Base-by-base conservation (phyloP, 1,140 invertebrate species). In the Teleopsis dalmanni region DNA sequence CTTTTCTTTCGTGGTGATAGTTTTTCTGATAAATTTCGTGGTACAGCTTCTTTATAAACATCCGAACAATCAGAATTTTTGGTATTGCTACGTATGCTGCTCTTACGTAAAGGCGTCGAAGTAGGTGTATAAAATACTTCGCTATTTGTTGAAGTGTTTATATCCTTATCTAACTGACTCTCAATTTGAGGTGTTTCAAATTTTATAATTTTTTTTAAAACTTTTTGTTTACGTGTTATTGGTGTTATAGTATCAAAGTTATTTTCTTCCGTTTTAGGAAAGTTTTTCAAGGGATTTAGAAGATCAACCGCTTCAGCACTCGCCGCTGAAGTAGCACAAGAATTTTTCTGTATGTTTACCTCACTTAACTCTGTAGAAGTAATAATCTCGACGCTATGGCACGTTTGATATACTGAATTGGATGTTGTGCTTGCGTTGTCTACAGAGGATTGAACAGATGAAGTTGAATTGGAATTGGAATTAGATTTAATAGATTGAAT, bases 321-420 rank as follows among this genome's bases (percentile, higher is more conserved):
- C 3, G 4, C 5, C 11, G 13, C 13, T 4, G 27, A 14, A 36
- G 22, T 26, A n/a, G 35, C 37, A 14, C 40, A 33, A 7, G 27
- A 14, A 22, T 48, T 31, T 34, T 46, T 21, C 11, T 49, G 29
- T 10, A 53, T 35, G n/a, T n/a, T n/a, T n/a, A n/a, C n/a, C 14
- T 49, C 33, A 31, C 41, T 38, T 5, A 50, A 11, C 26, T 58
- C 61, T 0, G 61, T 43, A 4, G 57, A 54, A 10, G 58, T 53
- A 2, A 68, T 61, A 22, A 68, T 67, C 40, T 67, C 60, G 10
- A 67, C 57, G 36, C 62, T 68, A 35, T 62, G 58, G 34, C 65
- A 68, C n/a, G 64, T 57, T 50, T 68, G 60, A 48, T 63, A 68
- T 1, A 68, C 57, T 8, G 65, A 67, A 50, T 45, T 50, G 19